Percentiles rank a stretch among this genome's conserved stretches.
These are phyloP conservation scores for Agriopis marginaria DNA, from an alignment of 2,888 invertebrate species.

Conservation along the genomic window DNA sequence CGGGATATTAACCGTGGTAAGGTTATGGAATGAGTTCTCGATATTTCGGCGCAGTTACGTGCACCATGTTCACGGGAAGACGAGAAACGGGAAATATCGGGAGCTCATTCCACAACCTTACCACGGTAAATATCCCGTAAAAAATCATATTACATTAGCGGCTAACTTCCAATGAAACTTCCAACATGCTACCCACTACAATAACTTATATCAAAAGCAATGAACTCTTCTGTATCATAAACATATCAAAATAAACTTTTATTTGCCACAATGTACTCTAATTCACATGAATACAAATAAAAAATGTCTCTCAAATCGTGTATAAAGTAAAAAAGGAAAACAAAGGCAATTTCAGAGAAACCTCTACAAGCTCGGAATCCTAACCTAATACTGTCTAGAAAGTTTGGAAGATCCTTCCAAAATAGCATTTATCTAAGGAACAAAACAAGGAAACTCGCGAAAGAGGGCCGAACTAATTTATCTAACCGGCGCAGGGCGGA, in stretches of 20 bases:
- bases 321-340: conserved; percentile 17
- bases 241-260: background rate
- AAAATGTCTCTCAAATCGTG: conserved; percentile 18
- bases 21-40: too few relatives aligned
- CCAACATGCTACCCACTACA: too few relatives aligned
- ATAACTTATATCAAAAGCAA: too few relatives aligned
- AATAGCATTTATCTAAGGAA: conserved; percentile 30
- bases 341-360: conserved; percentile 21
- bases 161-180: too few relatives aligned
- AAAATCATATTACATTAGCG: too few relatives aligned
- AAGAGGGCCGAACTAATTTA: conserved; percentile 24
- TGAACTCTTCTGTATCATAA: background rate
- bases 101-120: too few relatives aligned
- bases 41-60: too few relatives aligned
- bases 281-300: conserved; percentile 5
- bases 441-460: conserved; percentile 29
- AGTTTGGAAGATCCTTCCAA: conserved; percentile 19
- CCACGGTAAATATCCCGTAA: too few relatives aligned
- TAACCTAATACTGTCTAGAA: conserved; percentile 34
- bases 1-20: too few relatives aligned
- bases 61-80: too few relatives aligned
- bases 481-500: conserved; percentile 11
- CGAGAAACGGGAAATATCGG: too few relatives aligned
- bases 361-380: conserved; percentile 14
- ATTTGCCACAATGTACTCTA: background rate